Base-by-base conservation (phyloP, 1,140 invertebrate genomes). In the Ceratoteleas bidentatus region DNA sequence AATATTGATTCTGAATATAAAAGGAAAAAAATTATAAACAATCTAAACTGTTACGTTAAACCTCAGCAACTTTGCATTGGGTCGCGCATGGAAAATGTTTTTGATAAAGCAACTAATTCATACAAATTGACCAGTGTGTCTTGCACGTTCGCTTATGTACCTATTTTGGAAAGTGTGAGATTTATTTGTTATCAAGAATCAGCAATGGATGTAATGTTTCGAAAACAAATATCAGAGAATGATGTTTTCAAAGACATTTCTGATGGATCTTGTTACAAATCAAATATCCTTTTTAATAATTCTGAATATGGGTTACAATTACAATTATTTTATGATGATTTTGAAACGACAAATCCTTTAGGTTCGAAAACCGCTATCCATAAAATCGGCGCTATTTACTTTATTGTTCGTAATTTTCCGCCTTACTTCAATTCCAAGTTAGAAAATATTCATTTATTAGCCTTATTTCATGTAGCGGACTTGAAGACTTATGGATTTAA, bases 381-480 rank as follows among this genome's bases (percentile, higher is more conserved):
- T 54, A 77, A 84, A 50, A 52, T 84, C 6, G 77, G 66, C 13
- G 82, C 54, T 24, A 77, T 84, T 58, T 84, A 84, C 56, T 85
- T 80, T 36, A 76, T 13, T n/a, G n/a, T n/a, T n/a, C n/a, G n/a
- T n/a, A n/a, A n/a, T n/a, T n/a, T n/a, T n/a, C n/a, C n/a, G n/a
- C n/a, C n/a, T n/a, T n/a, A n/a, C n/a, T n/a, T n/a, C n/a, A n/a
- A n/a, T n/a, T n/a, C n/a, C n/a, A n/a, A n/a, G n/a, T n/a, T n/a
- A n/a, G n/a, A n/a, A n/a, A 75, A 82, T 73, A 84, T 84, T 24
- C 57, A 66, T 64, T 80, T 82, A 62, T 0, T 79, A 47, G 66
- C 72, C 9, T 54, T 82, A 34, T 82, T 76, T 45, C 61, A 82
- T 38, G 70, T 65, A 15, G 13, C 36, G 8, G 84, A 85, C 56